Conservation (phyloP, 2,888 invertebrate genomes). For the Agonopterix alstromeriana region DNA sequence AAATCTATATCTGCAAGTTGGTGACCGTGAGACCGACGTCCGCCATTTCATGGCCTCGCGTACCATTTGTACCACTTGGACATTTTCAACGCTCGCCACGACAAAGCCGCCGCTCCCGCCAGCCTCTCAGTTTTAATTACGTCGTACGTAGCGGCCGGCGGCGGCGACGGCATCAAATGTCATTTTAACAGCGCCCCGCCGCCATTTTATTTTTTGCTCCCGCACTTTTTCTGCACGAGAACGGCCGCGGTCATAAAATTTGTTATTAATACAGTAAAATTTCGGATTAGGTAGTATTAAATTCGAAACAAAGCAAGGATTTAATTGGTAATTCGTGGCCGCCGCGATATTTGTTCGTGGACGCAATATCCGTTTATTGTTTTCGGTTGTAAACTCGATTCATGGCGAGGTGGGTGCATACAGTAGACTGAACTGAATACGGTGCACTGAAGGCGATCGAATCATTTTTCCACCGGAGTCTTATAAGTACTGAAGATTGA, state of each 20-base stretch:
- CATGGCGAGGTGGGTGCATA: neutral
- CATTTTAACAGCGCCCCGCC: slow-evolving; percentile 52
- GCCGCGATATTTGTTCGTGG: slow-evolving; percentile 16
- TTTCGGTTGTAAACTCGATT: slow-evolving; percentile 29
- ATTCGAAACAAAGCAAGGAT: slow-evolving; percentile 70
- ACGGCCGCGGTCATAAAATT: slow-evolving; percentile 53
- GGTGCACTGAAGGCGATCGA: too few species aligned
- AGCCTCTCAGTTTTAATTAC: slow-evolving; percentile 33
- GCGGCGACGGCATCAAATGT: slow-evolving; percentile 42
- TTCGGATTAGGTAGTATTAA: slow-evolving; percentile 70
- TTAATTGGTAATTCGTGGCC: slow-evolving; percentile 66
- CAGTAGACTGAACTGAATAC: too few species aligned
- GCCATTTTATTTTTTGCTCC: slow-evolving; percentile 49
- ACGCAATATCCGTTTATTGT: slow-evolving; percentile 40
- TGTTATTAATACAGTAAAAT: slow-evolving; percentile 73
- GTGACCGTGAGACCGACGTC: neutral
- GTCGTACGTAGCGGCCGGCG: slow-evolving; percentile 18
- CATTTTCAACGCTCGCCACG: slow-evolving; percentile 2
- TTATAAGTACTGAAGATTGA: too few species aligned
- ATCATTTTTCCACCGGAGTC: too few species aligned
- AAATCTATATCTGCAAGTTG: neutral
- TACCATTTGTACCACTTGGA: slow-evolving; percentile 6
- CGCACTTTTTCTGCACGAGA: slow-evolving; percentile 40
- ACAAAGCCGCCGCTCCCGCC: slow-evolving; percentile 20
- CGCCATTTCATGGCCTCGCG: slow-evolving; percentile 1